Evolutionary conservation across 2,888 invertebrate species (phyloP).

Genomic region (Aspidiotus destructor): DNA sequence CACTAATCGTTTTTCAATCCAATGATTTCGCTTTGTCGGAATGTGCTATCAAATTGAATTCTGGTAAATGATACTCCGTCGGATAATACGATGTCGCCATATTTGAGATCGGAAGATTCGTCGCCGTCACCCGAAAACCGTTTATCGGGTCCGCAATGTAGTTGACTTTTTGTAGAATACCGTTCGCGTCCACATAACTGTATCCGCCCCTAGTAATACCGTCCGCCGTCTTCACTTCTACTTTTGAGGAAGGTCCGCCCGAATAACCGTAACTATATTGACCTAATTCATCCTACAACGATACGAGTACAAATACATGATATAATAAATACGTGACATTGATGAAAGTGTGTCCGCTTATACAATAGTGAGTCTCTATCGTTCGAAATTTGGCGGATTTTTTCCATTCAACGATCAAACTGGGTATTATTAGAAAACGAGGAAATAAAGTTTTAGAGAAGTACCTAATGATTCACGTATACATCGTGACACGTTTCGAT

Average conservation of each 20-base stretch:
- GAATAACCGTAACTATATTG: constrained; percentile 41
- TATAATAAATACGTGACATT: no score
- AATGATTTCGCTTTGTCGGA: constrained; percentile 6
- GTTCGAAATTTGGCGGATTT: no score
- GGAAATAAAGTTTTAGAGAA: no score
- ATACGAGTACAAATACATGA: not conserved
- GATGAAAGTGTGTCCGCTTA: no score
- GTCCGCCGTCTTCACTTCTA: constrained; percentile 42
- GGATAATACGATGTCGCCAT: constrained; percentile 24
- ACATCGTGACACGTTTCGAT: no score
- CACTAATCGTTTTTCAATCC: not conserved
- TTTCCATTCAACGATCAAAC: no score
- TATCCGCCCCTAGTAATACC: constrained; percentile 47
- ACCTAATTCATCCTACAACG: constrained; percentile 41
- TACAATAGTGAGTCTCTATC: no score
- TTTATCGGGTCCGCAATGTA: constrained; percentile 54
- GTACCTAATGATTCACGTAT: no score
- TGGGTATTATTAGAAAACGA: no score
- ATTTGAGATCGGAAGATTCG: constrained; percentile 48
- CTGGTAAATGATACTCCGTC: constrained; percentile 18
- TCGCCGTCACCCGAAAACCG: constrained; percentile 57
- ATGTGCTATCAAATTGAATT: constrained; percentile 23
- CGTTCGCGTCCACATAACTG: constrained; percentile 58
- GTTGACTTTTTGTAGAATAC: constrained; percentile 54
- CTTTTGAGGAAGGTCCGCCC: constrained; percentile 39